Percentiles rank a stretch among this genome's conserved stretches.
Evolutionary conservation across 2,888 invertebrate species (phyloP).

Genomic region (Scrobipalpa costella): DNA sequence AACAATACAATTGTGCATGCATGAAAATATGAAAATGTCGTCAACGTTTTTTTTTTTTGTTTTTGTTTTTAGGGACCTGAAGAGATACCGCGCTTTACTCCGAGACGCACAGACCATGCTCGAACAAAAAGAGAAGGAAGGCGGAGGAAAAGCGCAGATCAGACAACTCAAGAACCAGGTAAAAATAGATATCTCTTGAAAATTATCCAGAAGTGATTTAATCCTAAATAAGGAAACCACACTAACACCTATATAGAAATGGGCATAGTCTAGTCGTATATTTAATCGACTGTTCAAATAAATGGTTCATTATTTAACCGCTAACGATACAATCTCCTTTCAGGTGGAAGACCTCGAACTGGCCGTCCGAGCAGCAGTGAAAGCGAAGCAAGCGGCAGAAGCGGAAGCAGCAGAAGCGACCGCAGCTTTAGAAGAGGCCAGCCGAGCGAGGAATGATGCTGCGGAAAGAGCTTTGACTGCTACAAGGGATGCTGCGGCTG

Average conservation of each 20-base stretch:
- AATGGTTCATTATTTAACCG: no score
- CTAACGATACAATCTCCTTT: neutral
- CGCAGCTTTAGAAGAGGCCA: conserved; percentile 90
- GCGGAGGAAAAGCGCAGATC: conserved; percentile 89
- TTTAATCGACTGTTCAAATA: no score
- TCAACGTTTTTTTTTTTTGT: neutral
- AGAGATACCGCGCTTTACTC: conserved; percentile 93
- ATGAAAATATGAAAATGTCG: no score
- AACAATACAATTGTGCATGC: no score
- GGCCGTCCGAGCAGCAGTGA: conserved; percentile 90
- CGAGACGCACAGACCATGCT: conserved; percentile 96
- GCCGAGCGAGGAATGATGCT: conserved; percentile 87
- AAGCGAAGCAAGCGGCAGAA: conserved; percentile 92
- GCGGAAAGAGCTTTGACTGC: conserved; percentile 86
- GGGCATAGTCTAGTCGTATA: no score
- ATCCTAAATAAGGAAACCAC: no score
- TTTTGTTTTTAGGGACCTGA: conserved; percentile 84
- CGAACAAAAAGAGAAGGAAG: conserved; percentile 92
- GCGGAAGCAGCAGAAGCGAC: conserved; percentile 92
- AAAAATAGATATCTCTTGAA: no score
- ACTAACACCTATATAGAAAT: no score
- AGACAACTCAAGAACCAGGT: conserved; percentile 89
- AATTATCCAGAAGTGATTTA: no score
- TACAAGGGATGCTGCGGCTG: conserved; percentile 89
- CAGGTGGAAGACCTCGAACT: conserved; percentile 95